Evolutionary conservation across 2,888 invertebrate genomes (phyloP).

Genomic region (Podabrus alpinus): DNA sequence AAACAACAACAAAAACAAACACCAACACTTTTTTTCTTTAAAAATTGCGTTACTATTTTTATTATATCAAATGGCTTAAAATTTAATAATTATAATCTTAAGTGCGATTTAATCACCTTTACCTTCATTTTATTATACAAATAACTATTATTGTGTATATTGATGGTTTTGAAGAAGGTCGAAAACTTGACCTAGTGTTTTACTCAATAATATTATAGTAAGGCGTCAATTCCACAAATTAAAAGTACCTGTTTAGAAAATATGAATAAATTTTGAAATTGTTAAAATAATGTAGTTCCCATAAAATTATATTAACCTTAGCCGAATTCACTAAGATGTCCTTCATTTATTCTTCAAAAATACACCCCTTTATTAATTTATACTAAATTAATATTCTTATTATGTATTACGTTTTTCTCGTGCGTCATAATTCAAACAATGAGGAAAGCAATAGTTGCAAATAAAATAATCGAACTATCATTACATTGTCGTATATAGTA

Average conservation of each 20-base stretch:
- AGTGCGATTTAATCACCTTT: background rate
- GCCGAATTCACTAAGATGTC: no score
- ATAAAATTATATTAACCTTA: no score
- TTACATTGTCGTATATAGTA: no score
- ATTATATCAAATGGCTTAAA: background rate
- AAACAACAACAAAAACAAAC: no score
- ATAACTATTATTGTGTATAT: background rate
- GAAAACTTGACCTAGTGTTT: background rate
- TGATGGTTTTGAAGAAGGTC: background rate
- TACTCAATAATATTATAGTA: no score
- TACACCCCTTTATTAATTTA: no score
- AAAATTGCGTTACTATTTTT: no score
- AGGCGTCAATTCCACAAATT: background rate
- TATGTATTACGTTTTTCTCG: background rate
- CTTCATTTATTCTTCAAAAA: no score
- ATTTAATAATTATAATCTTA: background rate
- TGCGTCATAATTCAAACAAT: background rate
- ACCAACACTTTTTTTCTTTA: background rate
- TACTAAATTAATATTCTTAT: no score
- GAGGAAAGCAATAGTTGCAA: background rate
- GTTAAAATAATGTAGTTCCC: no score
- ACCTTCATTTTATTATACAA: background rate
- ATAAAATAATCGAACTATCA: background rate
- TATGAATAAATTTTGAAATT: no score
- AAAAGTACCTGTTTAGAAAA: no score